Evolutionary conservation across 2,888 invertebrate genomes (phyloP).

Genomic region (Hyppa rectilinea): DNA sequence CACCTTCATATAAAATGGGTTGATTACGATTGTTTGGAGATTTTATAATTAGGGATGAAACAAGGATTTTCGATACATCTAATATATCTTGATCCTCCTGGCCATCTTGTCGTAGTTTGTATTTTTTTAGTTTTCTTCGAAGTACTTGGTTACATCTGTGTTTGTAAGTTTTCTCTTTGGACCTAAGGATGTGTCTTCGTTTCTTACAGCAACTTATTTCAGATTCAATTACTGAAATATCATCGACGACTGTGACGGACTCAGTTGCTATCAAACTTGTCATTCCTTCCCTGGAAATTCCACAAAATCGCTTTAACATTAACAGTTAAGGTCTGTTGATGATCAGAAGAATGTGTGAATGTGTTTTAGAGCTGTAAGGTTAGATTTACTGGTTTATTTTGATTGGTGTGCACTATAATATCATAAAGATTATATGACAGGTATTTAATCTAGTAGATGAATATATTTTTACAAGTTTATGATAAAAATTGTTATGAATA

Average conservation of each 20-base stretch:
- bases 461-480: neutral
- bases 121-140: conserved; percentile 84
- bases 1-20: conserved; percentile 33
- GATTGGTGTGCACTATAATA: neutral
- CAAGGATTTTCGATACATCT: conserved; percentile 82
- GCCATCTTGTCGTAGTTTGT: conserved; percentile 84
- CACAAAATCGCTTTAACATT: conserved; percentile 33
- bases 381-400: conserved; percentile 9
- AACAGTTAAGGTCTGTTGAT: conserved; percentile 22
- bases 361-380: conserved; percentile 12
- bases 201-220: conserved; percentile 57
- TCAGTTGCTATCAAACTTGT: conserved; percentile 74
- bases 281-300: conserved; percentile 83
- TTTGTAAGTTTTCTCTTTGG: conserved; percentile 78
- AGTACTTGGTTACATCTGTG: conserved; percentile 77
- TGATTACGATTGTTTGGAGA: conserved; percentile 73
- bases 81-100: conserved; percentile 84
- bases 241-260: conserved; percentile 56
- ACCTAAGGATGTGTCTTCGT: conserved; percentile 70
- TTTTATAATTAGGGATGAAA: conserved; percentile 78
- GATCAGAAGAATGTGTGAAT: neutral
- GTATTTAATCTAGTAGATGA: neutral
- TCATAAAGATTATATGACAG: neutral
- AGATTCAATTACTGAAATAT: conserved; percentile 53
- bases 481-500: conserved; percentile 49